phyloP scores from a whole-genome alignment of 2,113 vertebrate species.

The Tichodroma muraria region DNA sequence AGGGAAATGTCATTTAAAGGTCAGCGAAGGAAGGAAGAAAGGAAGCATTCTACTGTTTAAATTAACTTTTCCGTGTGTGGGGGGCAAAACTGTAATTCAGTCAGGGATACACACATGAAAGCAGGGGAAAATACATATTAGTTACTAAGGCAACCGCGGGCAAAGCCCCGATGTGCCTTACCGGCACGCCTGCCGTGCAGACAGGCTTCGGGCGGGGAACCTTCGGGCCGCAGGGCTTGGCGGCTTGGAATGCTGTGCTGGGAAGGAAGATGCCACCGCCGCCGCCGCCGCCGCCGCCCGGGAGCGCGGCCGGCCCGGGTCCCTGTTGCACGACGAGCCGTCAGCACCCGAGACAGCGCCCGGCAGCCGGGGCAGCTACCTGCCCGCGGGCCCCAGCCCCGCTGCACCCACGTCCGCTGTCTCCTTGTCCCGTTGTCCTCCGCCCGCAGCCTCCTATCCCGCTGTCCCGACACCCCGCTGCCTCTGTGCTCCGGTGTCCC shows the following conservation, averaged over 20 bases:
- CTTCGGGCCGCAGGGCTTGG: too few relatives aligned
- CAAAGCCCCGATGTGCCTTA: conserved; percentile 44
- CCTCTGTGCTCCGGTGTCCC: background rate
- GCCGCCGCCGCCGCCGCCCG: background rate
- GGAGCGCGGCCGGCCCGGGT: background rate
- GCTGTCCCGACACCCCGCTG: background rate
- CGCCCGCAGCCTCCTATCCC: too few relatives aligned
- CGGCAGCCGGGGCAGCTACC: background rate
- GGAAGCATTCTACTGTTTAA: background rate
- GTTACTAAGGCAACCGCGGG: conserved; percentile 76
- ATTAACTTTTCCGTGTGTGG: conserved; percentile 14
- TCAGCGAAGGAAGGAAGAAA: background rate
- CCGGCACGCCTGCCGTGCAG: conserved; percentile 20
- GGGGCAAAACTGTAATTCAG: background rate
- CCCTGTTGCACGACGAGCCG: background rate
- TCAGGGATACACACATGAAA: conserved; percentile 18
- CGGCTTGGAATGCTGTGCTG: too few relatives aligned
- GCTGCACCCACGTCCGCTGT: background rate
- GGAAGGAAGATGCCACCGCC: background rate
- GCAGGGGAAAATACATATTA: conserved; percentile 43
- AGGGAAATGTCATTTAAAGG: conserved; percentile 62
- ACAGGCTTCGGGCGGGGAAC: background rate
- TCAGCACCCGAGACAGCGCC: conserved; percentile 72
- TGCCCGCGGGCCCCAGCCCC: background rate
- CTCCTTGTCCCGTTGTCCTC: background rate